phyloP scores from a whole-genome alignment of 35 echinoderm and acorn worm genomes.

The Nesometra sesokonis region DNA sequence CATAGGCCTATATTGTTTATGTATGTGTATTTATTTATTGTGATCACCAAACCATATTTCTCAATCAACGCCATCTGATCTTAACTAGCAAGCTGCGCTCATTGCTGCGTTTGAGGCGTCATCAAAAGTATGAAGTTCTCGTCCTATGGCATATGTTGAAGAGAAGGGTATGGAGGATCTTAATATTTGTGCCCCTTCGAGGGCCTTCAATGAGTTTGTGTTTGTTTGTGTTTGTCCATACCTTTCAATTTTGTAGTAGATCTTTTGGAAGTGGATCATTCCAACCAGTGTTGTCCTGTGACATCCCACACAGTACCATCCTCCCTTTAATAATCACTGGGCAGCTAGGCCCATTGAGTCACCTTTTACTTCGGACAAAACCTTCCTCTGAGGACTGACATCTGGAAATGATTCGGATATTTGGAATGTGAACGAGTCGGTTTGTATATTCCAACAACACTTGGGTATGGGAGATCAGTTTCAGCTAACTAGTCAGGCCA shows the following conservation, averaged over 20 bases:
- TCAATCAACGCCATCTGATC: background rate
- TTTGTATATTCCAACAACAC: constrained; percentile 28
- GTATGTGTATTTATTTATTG: background rate
- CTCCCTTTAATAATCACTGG: constrained; percentile 34
- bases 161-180: background rate
- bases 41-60: background rate
- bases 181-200: constrained; percentile 8
- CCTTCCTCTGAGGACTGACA: background rate
- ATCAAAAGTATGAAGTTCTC: constrained; percentile 29
- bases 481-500: background rate
- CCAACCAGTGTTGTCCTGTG: constrained; percentile 8
- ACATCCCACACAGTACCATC: constrained; percentile 20
- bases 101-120: constrained; percentile 21
- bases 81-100: background rate
- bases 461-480: background rate
- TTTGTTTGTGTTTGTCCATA: too few species aligned
- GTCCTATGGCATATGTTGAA: background rate
- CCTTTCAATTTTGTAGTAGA: background rate
- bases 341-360: constrained; percentile 27
- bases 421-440: constrained; percentile 26
- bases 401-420: background rate
- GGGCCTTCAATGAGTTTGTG: constrained; percentile 5
- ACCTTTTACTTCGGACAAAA: constrained; percentile 26
- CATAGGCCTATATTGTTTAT: too few species aligned
- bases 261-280: constrained; percentile 22